Evolutionary conservation across 2,888 invertebrate species (phyloP), one percentile per base, ranked within the genome.

Genomic region (Polyploca ridens): DNA sequence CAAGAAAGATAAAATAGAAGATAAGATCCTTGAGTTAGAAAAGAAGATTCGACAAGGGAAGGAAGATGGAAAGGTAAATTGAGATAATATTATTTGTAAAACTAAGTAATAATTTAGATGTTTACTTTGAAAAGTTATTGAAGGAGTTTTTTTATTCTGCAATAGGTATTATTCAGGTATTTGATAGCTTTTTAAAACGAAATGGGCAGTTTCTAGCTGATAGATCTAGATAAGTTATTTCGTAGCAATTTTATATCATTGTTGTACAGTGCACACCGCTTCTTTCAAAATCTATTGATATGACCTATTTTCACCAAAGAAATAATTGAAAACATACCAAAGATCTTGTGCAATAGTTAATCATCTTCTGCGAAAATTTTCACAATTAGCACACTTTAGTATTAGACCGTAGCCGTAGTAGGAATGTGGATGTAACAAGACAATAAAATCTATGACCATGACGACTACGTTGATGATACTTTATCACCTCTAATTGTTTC

Each of bases 1-100:
- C 7, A 91, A 90, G 73, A 88, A 83, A 44, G 85, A 84, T 3
- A 84, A 73, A 62, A 82, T 93, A 35, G 86, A 90, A 66, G 81
- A 78, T 27, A 84, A 87, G 73, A 89, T 94, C 1, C 69, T 68
- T 13, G 77, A 85, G 27, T 64, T 94, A 3, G 90, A 93, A 70
- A 66, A 79, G 19, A 77, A 84, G 76, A 77, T 93, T 0, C 72
- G 69, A 59, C 71, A 74, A 13, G 87, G 89, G 63, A 86, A 82
- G 58, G 83, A 86, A 54, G 78, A 78, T 46, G 87, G 81, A 64
- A 72, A 81, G 77, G 90, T 90, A 69, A 41, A 63, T 64, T n/a
- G n/a, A 46, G n/a, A 5, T 46, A n/a, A n/a, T 41, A 2, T 3
- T 41, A 46, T 44, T 44, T 14, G 14, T 14, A 46, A 46, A 10